Base-by-base conservation (phyloP, 2,113 vertebrate species). In the Prochilodus magdalenae region DNA sequence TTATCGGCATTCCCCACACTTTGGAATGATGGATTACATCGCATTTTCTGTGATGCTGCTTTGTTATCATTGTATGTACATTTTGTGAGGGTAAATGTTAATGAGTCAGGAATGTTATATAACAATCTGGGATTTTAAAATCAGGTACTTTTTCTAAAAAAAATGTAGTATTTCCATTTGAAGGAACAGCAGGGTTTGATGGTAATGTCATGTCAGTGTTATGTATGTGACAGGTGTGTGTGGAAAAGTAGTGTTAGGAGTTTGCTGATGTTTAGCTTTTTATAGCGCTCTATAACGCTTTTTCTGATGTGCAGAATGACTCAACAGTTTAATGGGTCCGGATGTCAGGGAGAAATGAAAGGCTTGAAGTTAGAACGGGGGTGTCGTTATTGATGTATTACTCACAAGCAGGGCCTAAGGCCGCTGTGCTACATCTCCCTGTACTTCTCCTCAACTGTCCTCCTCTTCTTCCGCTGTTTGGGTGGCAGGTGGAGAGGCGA, bases 301-400 rank as follows among this genome's bases (percentile, higher is more conserved):
- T 44, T 8, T 67, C 65, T 36, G 18, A 36, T 22, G 18, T 40
- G 30, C 15, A 22, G 30, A 59, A 33, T 76, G 51, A 76, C 44
- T 82, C 73, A 60, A 76, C 49, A 24, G 44, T 33, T 26, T 26
- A 36, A 27, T n/a, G 74, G 82, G 70, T 73, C 7, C 33, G 49
- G 53, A 22, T 74, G 44, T 72, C 67, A 20, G n/a, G 73, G 27
- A 49, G 29, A 77, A 11, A 10, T 40, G 27, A 63, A 73, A 75
- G 20, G 67, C 53, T 63, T 57, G 40, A 69, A 70, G 73, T 60
- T 70, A 13, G 60, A 66, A 75, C 29, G n/a, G 60, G 57, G 73
- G 81, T n/a, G 66, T 74, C 69, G 79, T 79, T 75, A 82, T 79
- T 75, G 75, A 84, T 77, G 63, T 47, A 62, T 84, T 84, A 75